Evolutionary conservation across 2,113 vertebrate species (phyloP), one percentile per base, ranked within the genome.

Genomic region (Otocyon megalotis): DNA sequence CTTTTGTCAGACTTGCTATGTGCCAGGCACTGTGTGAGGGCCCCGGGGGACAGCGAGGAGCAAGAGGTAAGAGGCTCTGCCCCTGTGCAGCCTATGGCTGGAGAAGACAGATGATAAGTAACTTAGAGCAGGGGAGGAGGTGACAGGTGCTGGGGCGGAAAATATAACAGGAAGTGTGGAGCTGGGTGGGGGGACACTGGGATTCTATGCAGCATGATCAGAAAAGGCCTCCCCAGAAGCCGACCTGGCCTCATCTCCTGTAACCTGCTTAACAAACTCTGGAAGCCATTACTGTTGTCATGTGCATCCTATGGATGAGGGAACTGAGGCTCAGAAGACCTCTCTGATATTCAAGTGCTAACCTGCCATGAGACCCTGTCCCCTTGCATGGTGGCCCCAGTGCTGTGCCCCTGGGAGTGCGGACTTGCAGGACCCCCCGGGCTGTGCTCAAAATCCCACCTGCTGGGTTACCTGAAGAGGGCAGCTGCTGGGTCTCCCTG

Each of bases 241-340:
- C 11, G 80, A 5, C 76, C 69, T 2, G 6, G 7, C 17, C 8
- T 4, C 1, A 1, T 76, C 24, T 20, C n/a, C 0, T 0, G 1
- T 16, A n/a, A 81, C 15, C 81, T 60, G 79, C 54, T 4, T 19
- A 65, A 74, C 50, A 19, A 69, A 65, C 32, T 79, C 82, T 30
- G 24, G 8, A 43, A 28, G 32, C 28, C 20, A 16, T 35, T 35
- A 9, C 30, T 54, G 1, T 53, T 56, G 63, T 3, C 8, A 16
- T 56, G 35, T 56, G 43, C 63, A 11, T 67, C 67, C 86, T 37
- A 43, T 28, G 20, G 37, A 62, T 16, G 53, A 71, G 32, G 56
- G 4, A 35, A 22, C 62, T 37, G 60, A 96, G 72, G n/a, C 24
- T 87, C 65, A 22, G 62, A 43, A 4, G 8, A 32, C 10, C 28